phyloP scores from a whole-genome alignment of 1,140 invertebrate genomes.

The Antheraea mylitta region DNA sequence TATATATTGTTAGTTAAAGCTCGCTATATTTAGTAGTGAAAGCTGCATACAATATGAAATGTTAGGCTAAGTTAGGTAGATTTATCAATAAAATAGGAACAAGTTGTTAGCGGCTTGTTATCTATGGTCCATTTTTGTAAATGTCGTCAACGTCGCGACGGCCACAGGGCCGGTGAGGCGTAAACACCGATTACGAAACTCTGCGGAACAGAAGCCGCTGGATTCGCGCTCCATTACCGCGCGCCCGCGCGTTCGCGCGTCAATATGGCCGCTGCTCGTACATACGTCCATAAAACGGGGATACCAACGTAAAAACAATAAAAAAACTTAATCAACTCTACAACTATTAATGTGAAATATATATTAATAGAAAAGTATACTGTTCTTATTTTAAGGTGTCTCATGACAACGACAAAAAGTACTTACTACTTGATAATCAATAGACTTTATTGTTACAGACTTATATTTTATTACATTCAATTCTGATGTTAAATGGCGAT shows the following conservation, averaged over 20 bases:
- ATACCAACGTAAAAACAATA: not conserved
- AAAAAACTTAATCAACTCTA: not conserved
- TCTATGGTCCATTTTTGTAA: constrained; percentile 29
- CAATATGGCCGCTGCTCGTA: constrained; percentile 62
- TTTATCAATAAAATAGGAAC: not conserved
- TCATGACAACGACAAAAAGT: too few relatives aligned
- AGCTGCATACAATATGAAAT: too few relatives aligned
- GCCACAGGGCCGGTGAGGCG: constrained; percentile 36
- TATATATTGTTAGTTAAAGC: too few relatives aligned
- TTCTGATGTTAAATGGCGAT: too few relatives aligned
- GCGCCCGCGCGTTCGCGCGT: constrained; percentile 31
- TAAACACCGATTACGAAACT: constrained; percentile 62
- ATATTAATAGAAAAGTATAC: too few relatives aligned
- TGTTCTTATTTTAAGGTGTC: not conserved
- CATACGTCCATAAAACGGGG: constrained; percentile 13
- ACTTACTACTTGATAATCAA: not conserved
- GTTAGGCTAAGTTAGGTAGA: not conserved
- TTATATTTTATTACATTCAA: too few relatives aligned
- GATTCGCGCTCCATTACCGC: constrained; percentile 69
- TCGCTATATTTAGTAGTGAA: too few relatives aligned
- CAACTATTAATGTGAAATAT: too few relatives aligned
- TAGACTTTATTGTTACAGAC: too few relatives aligned
- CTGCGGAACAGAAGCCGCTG: constrained; percentile 62
- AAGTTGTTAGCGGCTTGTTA: constrained; percentile 30
- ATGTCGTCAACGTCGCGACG: constrained; percentile 25